These are phyloP conservation scores for Nymphalis polychloros DNA, from an alignment of 2,888 invertebrate genomes.

Conservation along the genomic window DNA sequence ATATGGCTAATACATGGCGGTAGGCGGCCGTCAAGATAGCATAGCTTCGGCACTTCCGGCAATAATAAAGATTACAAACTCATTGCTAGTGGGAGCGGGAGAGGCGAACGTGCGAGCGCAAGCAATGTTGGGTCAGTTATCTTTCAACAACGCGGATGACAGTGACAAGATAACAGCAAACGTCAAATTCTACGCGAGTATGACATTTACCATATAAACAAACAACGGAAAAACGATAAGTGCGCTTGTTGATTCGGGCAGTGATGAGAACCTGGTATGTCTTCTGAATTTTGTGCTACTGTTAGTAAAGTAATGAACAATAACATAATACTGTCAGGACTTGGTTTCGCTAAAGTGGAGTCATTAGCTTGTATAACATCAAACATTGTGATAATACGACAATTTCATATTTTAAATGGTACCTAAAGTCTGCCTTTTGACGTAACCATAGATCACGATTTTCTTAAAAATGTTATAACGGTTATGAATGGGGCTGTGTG, in stretches of 20 bases:
- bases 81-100: too few relatives aligned
- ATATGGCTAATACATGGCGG: too few relatives aligned
- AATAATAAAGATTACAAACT: too few relatives aligned
- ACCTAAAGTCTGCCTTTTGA: neutral
- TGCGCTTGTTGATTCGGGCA: slow-evolving; percentile 11
- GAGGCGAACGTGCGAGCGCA: too few relatives aligned
- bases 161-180: too few relatives aligned
- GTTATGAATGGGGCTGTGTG: neutral
- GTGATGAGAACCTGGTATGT: neutral
- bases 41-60: too few relatives aligned
- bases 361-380: neutral
- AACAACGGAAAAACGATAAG: neutral
- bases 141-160: too few relatives aligned
- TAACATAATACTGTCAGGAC: neutral
- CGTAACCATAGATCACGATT: neutral
- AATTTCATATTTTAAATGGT: neutral
- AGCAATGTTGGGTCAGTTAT: too few relatives aligned
- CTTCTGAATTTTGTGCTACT: neutral
- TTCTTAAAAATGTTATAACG: neutral
- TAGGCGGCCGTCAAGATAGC: too few relatives aligned
- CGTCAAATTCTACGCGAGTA: too few relatives aligned
- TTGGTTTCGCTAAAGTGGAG: neutral
- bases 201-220: too few relatives aligned
- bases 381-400: neutral
- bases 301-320: neutral